Percentiles rank a stretch among this genome's conserved stretches.
These are phyloP conservation scores for Lycocerus yunnanus DNA, from an alignment of 2,888 invertebrate species.

Conservation along the genomic window DNA sequence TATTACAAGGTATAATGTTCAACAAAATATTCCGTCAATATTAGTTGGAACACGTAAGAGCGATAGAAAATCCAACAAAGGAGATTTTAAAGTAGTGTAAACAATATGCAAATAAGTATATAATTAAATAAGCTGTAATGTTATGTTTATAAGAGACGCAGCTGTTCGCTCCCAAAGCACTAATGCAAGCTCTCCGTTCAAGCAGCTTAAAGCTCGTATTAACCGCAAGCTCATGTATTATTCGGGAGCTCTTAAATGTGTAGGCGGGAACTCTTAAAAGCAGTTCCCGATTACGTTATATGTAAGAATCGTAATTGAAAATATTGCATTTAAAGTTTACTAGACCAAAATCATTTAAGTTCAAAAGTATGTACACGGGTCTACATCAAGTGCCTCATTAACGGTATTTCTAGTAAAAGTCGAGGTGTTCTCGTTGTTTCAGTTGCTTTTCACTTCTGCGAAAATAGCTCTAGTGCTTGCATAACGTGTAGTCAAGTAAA, in stretches of 20 bases:
- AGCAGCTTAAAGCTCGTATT: slow-evolving; percentile 53
- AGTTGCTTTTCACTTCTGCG: slow-evolving; percentile 22
- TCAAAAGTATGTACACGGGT: slow-evolving; percentile 26
- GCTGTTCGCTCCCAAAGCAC: slow-evolving; percentile 34
- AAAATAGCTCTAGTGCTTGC: slow-evolving; percentile 23
- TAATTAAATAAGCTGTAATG: slow-evolving; percentile 33
- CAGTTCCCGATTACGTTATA: slow-evolving; percentile 48
- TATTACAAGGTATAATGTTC: neutral
- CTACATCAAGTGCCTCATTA: slow-evolving; percentile 27
- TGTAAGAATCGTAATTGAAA: slow-evolving; percentile 49
- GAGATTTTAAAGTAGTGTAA: slow-evolving; percentile 14
- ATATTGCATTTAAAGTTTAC: slow-evolving; percentile 31
- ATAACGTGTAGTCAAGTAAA: slow-evolving; percentile 19
- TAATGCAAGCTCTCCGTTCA: slow-evolving; percentile 41
- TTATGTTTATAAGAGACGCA: slow-evolving; percentile 34
- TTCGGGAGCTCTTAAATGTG: slow-evolving; percentile 51
- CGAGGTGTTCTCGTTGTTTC: slow-evolving; percentile 12
- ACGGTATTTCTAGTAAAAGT: slow-evolving; percentile 18
- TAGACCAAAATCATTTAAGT: slow-evolving; percentile 28
- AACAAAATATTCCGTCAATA: neutral
- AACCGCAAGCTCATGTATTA: slow-evolving; percentile 53
- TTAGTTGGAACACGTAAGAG: neutral
- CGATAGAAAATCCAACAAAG: neutral
- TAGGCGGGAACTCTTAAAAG: slow-evolving; percentile 50
- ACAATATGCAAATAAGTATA: slow-evolving; percentile 33